Base-by-base conservation (phyloP, 2,797 vertebrate species). In the Myotis myotis region DNA sequence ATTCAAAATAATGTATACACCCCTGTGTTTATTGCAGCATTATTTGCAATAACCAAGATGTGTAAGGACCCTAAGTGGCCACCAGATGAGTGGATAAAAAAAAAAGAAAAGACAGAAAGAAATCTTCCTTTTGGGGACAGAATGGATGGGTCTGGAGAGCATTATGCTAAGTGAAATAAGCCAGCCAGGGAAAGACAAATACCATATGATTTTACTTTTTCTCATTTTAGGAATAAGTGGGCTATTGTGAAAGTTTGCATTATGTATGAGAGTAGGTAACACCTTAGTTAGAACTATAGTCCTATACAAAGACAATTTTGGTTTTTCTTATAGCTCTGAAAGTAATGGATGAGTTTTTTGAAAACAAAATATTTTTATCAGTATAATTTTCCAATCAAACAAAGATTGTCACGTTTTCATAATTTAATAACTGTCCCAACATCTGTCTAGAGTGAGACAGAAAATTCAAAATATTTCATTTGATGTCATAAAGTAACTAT, bases 321-420 rank as follows among this genome's bases (percentile, higher is more conserved):
- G 17, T 93, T 87, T 89, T 41, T 55, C 44, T 80, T 66, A 71
- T 60, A 85, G 38, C 81, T 74, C 12, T 90, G 51, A 89, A 89
- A 74, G 28, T 28, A 1, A 88, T 62, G 10, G 16, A 64, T 75
- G 8, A 47, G 0, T 22, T 88, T 93, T 30, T 79, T 70, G 3
- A 62, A 23, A 12, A 47, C 4, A 78, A 85, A 93, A 23, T 33
- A 22, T 81, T 68, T 60, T 47, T 75, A 68, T 57, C 15, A 57
- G 17, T 68, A 41, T 57, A 41, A 19, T 80, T 88, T 87, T 92
- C 13, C 53, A 72, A 60, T 74, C 20, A 94, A 92, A n/a, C 55
- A 47, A 19, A 78, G 4, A 74, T 30, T 55, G 36, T 49, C 49
- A 81, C 6, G 72, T 62, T 95, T 79, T 85, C 3, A 70, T 47